Percentiles rank a stretch among this genome's conserved stretches.
Evolutionary conservation across 2,113 vertebrate species (phyloP).

Genomic region (Tympanuchus pallidicinctus): DNA sequence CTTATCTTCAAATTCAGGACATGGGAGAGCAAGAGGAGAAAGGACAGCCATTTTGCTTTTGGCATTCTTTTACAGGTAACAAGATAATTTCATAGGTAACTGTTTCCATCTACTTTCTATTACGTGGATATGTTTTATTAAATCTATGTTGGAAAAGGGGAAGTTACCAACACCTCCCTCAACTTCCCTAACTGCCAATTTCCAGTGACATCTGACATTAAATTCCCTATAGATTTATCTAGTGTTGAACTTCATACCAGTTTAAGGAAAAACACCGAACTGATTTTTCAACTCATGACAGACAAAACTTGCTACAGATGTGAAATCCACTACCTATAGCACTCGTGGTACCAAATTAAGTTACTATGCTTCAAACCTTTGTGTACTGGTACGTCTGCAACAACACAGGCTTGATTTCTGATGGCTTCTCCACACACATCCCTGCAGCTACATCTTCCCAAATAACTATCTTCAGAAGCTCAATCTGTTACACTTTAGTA

Average conservation of each 20-base stretch:
- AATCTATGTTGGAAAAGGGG: background rate
- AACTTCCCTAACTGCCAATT: background rate
- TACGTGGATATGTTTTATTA: background rate
- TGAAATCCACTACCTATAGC: background rate
- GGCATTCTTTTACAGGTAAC: background rate
- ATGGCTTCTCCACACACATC: background rate
- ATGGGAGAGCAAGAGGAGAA: background rate
- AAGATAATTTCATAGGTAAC: background rate
- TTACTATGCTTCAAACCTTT: background rate
- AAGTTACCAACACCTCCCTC: background rate
- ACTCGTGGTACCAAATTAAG: background rate
- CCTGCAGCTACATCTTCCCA: background rate
- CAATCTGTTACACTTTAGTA: background rate
- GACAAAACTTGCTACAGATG: background rate
- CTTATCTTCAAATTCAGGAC: background rate
- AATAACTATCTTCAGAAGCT: background rate
- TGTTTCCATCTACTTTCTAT: background rate
- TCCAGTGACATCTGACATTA: background rate
- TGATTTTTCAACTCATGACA: background rate
- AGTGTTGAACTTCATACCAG: background rate
- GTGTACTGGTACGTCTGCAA: background rate
- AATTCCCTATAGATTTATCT: background rate
- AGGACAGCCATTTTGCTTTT: background rate
- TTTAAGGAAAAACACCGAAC: background rate
- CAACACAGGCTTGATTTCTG: background rate